Base-by-base conservation (phyloP, 2,888 invertebrate genomes). In the Sepiola atlantica region DNA sequence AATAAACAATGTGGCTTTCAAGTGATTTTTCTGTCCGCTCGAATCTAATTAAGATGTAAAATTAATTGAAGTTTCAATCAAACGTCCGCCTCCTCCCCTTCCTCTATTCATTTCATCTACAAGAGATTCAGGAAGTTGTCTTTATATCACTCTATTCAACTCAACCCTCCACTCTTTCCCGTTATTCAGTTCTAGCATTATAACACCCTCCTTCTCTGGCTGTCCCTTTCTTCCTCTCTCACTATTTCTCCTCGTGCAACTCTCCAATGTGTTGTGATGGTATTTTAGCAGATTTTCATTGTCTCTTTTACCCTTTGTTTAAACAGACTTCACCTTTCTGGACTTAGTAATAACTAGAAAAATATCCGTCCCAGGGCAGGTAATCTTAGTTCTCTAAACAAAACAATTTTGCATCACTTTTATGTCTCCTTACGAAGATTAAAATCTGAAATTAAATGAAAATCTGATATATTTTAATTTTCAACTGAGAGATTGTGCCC, bases 141-240 rank as follows among this genome's bases (percentile, higher is more conserved):
- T 77, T 0, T 77, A n/a, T n/a, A 1, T 32, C 0, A 1, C n/a
- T n/a, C 16, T 77, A 0, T 32, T 14, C n/a, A 3, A n/a, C 1
- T 77, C n/a, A 16, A n/a, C n/a, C 0, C n/a, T 0, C n/a, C n/a
- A n/a, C 12, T n/a, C 1, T 32, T 16, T 77, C 0, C 6, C 10
- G 10, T 0, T 24, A 16, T 14, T 2, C n/a, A 28, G 12, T 18
- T 8, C 45, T 45, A 45, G 2, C 45, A 45, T 45, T 8, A 0
- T 77, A 3, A 10, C 77, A 18, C 8, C 14, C 28, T 77, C 28
- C 14, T 12, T 28, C n/a, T 28, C n/a, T 28, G 0, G 1, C 10
- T n/a, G 0, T 61, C 61, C 21, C 21, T 24, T 20, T 61, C 61
- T 61, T 0, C 28, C 24, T 1, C 24, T 24, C 24, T 24, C 8